Evolutionary conservation across 2,888 invertebrate species (phyloP), one percentile per base, ranked within the genome.

Genomic region (Mesopsocus fuscifrons): DNA sequence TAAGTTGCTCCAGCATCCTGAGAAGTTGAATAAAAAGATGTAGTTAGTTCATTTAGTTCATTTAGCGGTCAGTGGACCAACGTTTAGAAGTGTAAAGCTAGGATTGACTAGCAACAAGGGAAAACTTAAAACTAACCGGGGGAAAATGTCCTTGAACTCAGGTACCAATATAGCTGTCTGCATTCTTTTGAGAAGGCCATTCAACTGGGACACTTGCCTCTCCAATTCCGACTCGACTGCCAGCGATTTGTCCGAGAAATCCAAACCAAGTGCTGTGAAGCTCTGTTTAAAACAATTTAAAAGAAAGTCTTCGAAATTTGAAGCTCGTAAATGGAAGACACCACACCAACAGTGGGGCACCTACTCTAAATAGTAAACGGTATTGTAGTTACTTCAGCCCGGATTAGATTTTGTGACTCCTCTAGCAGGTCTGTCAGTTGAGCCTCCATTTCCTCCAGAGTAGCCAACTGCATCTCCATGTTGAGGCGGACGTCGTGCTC

Each of bases 401-500:
- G 51, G 20, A 67, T 55, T 15, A 68, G 54, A 9, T 62, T 57
- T 46, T 59, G 61, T n/a, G 64, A 58, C 46, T 60, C 64, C 17
- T 56, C 52, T 52, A 61, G 58, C 15, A 65, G 52, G 46, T 60
- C 59, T 9, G 61, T 54, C 3, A 64, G 63, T 47, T 60, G 59
- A 8, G 53, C 49, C 11, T 59, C 63, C 6, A 69, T 68, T 8
- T 63, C 50, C 45, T 67, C 67, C 35, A 77, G 56, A 17, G 69
- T 68, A 20, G 65, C 58, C 49, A 70, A 67, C 41, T 75, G 60
- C 48, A 71, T 69, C 48, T 67, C 69, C 72, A 76, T 72, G 50
- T 74, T 74, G 3, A 59, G 60, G 57, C 72, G 72, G 34, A 77
- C 71, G 43, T 68, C 65, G 41, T 62, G 61, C 50, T 74, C 70